Percentiles rank a stretch among this genome's conserved stretches.
phyloP scores from a whole-genome alignment of 2,888 invertebrate species.

The Odontocerum albicorne region DNA sequence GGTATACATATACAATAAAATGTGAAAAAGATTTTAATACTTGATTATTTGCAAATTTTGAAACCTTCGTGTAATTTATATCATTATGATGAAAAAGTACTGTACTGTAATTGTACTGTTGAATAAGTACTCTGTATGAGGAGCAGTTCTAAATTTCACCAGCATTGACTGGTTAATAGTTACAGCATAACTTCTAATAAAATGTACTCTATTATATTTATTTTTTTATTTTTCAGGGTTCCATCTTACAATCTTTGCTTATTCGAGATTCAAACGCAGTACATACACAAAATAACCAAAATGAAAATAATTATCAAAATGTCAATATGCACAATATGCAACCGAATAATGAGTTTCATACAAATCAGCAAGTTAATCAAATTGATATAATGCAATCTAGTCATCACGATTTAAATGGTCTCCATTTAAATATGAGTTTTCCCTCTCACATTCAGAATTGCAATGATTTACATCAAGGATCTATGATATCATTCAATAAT shows the following conservation, averaged over 20 bases:
- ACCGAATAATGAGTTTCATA: not conserved
- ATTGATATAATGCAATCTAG: not conserved
- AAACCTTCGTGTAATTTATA: no score
- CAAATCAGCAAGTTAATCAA: not conserved
- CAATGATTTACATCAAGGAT: constrained; percentile 5
- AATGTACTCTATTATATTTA: no score
- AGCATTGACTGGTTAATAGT: no score
- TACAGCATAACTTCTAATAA: no score
- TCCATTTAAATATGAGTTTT: constrained; percentile 3
- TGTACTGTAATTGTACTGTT: no score
- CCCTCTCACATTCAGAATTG: constrained; percentile 8
- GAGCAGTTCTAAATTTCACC: no score
- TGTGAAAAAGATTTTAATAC: no score
- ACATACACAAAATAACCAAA: constrained; percentile 1
- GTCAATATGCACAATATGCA: not conserved
- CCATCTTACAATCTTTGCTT: constrained; percentile 10
- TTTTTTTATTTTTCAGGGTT: constrained; percentile 3
- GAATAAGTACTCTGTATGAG: no score
- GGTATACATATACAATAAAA: no score
- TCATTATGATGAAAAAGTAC: no score
- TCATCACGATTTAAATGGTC: constrained; percentile 4
- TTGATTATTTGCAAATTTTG: no score
- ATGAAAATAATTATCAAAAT: not conserved
- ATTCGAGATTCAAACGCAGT: not conserved
- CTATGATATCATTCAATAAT: not conserved